Evolutionary conservation across 1,140 invertebrate genomes (phyloP).

Genomic region (Diachasma alloeum): DNA sequence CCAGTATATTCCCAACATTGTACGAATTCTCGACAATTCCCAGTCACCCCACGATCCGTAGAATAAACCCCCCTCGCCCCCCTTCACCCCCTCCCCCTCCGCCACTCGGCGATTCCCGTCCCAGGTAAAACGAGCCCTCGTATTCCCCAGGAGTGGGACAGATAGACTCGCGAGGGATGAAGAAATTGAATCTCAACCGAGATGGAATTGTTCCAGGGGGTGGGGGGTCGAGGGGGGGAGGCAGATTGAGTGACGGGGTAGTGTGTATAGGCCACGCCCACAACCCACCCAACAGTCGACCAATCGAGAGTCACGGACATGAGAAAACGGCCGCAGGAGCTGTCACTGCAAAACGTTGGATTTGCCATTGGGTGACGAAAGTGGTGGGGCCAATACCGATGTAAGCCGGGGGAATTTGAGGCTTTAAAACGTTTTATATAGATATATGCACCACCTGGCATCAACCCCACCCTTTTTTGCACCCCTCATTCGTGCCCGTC

Average conservation of each 20-base stretch:
- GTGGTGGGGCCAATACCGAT: constrained; percentile 30
- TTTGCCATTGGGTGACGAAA: constrained; percentile 31
- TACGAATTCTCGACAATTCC: constrained; percentile 3
- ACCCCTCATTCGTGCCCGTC: background rate
- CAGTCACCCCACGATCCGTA: too few species aligned
- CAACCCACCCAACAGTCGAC: constrained; percentile 42
- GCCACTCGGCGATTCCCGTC: background rate
- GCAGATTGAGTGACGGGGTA: background rate
- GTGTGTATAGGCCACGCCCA: constrained; percentile 45
- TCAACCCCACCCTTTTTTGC: background rate
- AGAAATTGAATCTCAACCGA: background rate
- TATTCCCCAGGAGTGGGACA: constrained; percentile 28
- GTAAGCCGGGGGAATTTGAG: constrained; percentile 52
- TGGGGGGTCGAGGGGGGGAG: background rate
- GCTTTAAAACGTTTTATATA: constrained; percentile 45
- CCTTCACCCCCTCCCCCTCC: background rate
- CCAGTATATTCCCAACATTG: background rate
- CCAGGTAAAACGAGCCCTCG: constrained; percentile 21
- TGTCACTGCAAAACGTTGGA: constrained; percentile 42
- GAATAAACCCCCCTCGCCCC: background rate
- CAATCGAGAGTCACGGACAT: constrained; percentile 41
- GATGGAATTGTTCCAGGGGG: background rate
- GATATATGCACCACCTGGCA: background rate
- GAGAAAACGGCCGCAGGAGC: constrained; percentile 41
- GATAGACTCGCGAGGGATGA: constrained; percentile 23